A percentile compares a stretch with the other conserved stretches of the same genome.
These are phyloP conservation scores for Hippoglossus hippoglossus DNA, from an alignment of 2,797 vertebrate genomes.

Conservation along the genomic window DNA sequence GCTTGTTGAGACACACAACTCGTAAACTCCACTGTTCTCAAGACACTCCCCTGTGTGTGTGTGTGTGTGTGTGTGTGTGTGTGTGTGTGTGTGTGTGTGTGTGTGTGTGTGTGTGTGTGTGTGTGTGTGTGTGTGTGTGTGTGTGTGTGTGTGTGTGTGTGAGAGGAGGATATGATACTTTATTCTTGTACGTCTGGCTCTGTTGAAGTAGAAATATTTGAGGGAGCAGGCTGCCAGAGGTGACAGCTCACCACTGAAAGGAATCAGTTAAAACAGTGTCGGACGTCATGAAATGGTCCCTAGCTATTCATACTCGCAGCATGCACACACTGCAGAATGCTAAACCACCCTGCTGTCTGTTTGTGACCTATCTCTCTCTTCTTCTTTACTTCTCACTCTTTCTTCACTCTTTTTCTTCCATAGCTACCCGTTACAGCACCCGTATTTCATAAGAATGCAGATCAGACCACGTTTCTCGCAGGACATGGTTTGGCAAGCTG, in stretches of 20 bases:
- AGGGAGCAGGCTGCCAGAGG: conserved; percentile 14
- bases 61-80: too few species aligned
- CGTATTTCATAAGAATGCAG: conserved; percentile 54
- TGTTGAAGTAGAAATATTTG: conserved; percentile 52
- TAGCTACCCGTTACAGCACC: conserved; percentile 18
- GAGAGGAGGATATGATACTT: conserved; percentile 54
- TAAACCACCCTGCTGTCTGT: neutral
- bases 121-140: too few species aligned
- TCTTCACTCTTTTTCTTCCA: conserved; percentile 18
- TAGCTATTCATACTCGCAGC: neutral
- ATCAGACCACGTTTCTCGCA: conserved; percentile 40
- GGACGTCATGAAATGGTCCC: conserved; percentile 4
- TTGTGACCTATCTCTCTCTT: neutral
- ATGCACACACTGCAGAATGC: conserved; percentile 1
- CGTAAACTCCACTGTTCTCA: conserved; percentile 31
- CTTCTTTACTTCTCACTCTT: neutral
- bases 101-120: too few species aligned
- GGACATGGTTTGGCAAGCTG: conserved; percentile 24
- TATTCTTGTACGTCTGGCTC: conserved; percentile 15
- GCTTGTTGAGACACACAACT: conserved; percentile 54
- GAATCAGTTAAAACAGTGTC: conserved; percentile 39
- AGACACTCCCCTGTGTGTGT: conserved; percentile 21
- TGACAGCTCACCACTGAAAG: conserved; percentile 26
- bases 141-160: conserved; percentile 22
- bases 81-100: too few species aligned